Evolutionary conservation across 2,888 invertebrate species (phyloP), one percentile per base, ranked within the genome.

Genomic region (Entomobrya multifasciata): DNA sequence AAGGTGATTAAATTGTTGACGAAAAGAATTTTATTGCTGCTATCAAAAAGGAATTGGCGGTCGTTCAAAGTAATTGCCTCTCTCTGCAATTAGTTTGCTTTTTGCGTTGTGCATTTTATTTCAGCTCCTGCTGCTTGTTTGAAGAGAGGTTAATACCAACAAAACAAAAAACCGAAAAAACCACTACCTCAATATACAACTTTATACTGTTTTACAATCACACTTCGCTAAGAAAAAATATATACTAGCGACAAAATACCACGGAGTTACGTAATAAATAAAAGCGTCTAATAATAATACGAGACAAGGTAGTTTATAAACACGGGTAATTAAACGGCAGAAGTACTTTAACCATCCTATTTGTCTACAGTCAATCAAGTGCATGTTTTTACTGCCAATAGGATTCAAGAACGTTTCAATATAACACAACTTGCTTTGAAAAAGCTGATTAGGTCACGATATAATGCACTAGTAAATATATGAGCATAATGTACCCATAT

Each of bases 1-100:
- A 30, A 67, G 79, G 79, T 79, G 79, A 79, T 67, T 79, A 60
- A 79, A 79, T 79, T 65, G 60, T 65, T 47, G 65, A 36, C 79
- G 65, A 55, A 76, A 60, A 79, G 60, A 60, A 49, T 80, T 81
- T 81, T 81, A 81, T 81, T 70, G 81, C 72, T 41, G 72, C 72
- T 65, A 81, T 81, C 70, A 81, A 70, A 77, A 77, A 36, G 55
- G 57, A 70, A 70, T 81, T 81, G 80, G 81, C 49, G 70, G 81
- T 62, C 52, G 57, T 57, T 70, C 57, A 55, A 49, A 70, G 81
- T 81, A 81, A 81, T 72, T 72, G 70, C 81, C 70, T 30, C 52
- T 79, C 62, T 79, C 62, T 65, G 49, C 62, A 60, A 78, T 78
- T 78, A 79, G 65, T 65, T 67, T 49, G 30, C 36, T 52, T 52